Evolutionary conservation across 2,888 invertebrate genomes (phyloP).

Genomic region (Athetis lepigone): DNA sequence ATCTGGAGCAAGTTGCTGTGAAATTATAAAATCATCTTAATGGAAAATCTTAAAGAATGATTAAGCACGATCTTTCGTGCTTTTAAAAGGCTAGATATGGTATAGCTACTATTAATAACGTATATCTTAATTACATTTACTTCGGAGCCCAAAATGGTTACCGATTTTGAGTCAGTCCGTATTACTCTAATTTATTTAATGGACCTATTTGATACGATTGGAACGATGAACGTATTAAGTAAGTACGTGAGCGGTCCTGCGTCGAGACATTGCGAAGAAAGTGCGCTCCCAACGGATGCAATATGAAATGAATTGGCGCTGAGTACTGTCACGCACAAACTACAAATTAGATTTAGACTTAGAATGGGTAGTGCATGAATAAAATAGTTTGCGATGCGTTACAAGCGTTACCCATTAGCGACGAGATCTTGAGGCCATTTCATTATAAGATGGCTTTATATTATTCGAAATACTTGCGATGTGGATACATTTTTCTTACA

Average conservation of each 20-base stretch:
- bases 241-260: slow-evolving; percentile 28
- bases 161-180: neutral
- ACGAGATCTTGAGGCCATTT: slow-evolving; percentile 8
- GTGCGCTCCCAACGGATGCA: slow-evolving; percentile 18
- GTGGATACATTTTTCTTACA: neutral
- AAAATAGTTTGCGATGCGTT: slow-evolving; percentile 22
- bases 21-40: slow-evolving; percentile 26
- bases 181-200: slow-evolving; percentile 15
- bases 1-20: slow-evolving; percentile 44
- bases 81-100: too few species aligned
- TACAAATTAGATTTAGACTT: slow-evolving; percentile 26
- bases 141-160: neutral
- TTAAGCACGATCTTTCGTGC: too few species aligned
- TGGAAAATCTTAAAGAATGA: slow-evolving; percentile 10
- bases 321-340: slow-evolving; percentile 21
- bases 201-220: neutral
- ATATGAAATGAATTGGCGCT: slow-evolving; percentile 33
- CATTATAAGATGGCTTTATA: slow-evolving; percentile 31
- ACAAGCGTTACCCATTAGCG: slow-evolving; percentile 1
- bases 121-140: neutral
- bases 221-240: slow-evolving; percentile 14
- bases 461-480: neutral
- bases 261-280: slow-evolving; percentile 27
- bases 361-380: slow-evolving; percentile 22
- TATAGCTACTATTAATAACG: too few species aligned